Evolutionary conservation across 1,140 invertebrate genomes (phyloP), one percentile per base, ranked within the genome.

Genomic region (Tetramorium parvispinum): DNA sequence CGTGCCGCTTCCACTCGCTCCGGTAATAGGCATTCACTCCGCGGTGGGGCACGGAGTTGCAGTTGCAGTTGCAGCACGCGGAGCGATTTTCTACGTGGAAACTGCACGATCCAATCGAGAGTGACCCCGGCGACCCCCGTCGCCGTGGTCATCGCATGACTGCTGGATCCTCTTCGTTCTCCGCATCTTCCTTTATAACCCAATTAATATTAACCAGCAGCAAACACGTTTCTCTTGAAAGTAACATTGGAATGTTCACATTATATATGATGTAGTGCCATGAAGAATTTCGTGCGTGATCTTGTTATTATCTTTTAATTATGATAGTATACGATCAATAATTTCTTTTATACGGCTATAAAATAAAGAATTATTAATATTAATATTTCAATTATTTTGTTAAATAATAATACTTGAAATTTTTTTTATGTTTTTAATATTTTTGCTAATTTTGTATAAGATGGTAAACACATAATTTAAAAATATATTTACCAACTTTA

Each of bases 81-180:
- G 86, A 85, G 89, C 89, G 86, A 91, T 91, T 91, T 91, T 91
- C 89, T 88, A 90, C 88, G 82, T 90, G 89, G 88, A 90, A 88
- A 90, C 81, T 82, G 89, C 88, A 91, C 89, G 89, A 91, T 90
- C 70, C 81, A 75, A 91, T 90, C 86, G 89, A 21, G 82, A 87
- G 40, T 76, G 88, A 90, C 88, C 89, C 55, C 65, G 21, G 11
- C 70, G 89, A 90, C 85, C 89, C 68, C 68, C 76, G 79, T 90
- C 82, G 77, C 77, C 65, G 51, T 83, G 77, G 55, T 83, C 79
- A 83, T 87, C 85, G 75, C 88, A 87, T 78, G 71, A 89, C 63
- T 82, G 53, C 46, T 37, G 76, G 49, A 76, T 90, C 86, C 46
- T 71, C 79, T 18, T 85, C 46, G 79, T 83, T 87, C 70, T 68